phyloP scores from a whole-genome alignment of 2,888 invertebrate species.

The Caenorhabditis zanzibari region DNA sequence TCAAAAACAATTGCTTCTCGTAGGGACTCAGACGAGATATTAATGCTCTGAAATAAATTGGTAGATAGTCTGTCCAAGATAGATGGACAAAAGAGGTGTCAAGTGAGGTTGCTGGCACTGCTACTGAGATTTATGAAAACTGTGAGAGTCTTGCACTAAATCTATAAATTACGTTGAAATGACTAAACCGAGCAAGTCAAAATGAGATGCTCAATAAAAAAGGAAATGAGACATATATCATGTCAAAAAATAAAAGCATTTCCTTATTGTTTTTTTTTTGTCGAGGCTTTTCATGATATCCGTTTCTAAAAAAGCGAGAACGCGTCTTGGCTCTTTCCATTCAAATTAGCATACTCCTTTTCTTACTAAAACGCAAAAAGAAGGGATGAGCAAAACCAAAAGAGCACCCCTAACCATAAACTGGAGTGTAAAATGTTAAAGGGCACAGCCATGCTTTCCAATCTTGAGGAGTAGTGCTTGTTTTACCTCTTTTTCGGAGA shows the following conservation, averaged over 20 bases:
- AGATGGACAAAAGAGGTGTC: background rate
- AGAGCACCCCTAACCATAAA: background rate
- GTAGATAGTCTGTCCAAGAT: background rate
- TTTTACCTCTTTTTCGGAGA: slow-evolving; percentile 8
- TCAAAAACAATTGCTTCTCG: background rate
- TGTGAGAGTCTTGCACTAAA: too few species aligned
- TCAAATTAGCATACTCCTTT: background rate
- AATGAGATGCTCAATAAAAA: too few species aligned
- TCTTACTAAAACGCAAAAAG: background rate
- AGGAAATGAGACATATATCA: too few species aligned
- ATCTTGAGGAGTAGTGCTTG: background rate
- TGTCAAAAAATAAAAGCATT: too few species aligned
- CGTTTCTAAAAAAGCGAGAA: background rate
- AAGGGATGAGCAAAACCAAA: background rate
- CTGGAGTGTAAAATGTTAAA: background rate
- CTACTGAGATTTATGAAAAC: too few species aligned
- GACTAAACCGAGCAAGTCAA: too few species aligned
- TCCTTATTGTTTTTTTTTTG: too few species aligned
- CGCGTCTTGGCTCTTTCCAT: background rate
- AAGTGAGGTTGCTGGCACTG: too few species aligned
- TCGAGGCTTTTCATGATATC: too few species aligned
- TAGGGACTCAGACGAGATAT: background rate
- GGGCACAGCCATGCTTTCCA: background rate
- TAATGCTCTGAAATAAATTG: background rate
- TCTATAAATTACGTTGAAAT: too few species aligned